Conservation (phyloP, 2,888 invertebrate genomes). For the Xylota segnis region DNA sequence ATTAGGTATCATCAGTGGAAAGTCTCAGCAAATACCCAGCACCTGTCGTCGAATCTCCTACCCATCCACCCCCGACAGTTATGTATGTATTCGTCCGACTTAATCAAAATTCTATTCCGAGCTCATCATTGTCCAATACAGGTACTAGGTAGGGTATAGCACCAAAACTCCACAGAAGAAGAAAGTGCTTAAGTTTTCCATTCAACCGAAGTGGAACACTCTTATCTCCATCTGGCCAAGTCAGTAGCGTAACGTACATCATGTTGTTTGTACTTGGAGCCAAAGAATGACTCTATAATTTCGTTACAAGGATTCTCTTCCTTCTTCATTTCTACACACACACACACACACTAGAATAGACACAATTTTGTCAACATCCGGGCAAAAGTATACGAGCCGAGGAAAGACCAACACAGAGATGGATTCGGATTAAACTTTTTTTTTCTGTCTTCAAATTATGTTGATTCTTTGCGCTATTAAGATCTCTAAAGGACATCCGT, state of each 20-base stretch:
- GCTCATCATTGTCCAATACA: slow-evolving; percentile 44
- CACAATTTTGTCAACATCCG: slow-evolving; percentile 60
- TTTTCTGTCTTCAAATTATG: slow-evolving; percentile 63
- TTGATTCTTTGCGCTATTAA: slow-evolving; percentile 57
- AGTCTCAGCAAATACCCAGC: background rate
- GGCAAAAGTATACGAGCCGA: slow-evolving; percentile 5
- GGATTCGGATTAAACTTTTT: slow-evolving; percentile 56
- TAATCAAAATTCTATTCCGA: slow-evolving; percentile 18
- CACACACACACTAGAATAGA: slow-evolving; percentile 8
- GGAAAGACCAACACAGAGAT: slow-evolving; percentile 24
- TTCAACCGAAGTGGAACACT: slow-evolving; percentile 10
- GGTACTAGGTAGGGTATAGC: background rate
- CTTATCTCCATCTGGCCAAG: slow-evolving; percentile 5
- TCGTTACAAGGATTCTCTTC: slow-evolving; percentile 19
- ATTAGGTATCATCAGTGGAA: no score
- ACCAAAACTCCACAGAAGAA: background rate
- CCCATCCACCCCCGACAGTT: background rate
- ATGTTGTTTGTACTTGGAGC: slow-evolving; percentile 27
- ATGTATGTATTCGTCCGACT: background rate
- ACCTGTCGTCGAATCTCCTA: background rate
- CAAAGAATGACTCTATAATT: slow-evolving; percentile 21
- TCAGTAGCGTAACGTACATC: background rate
- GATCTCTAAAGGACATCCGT: slow-evolving; percentile 64
- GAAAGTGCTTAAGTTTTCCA: background rate
- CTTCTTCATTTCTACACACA: no score